These are phyloP conservation scores for Taurulus bubalis DNA, from an alignment of 2,113 vertebrate genomes.

Conservation along the genomic window DNA sequence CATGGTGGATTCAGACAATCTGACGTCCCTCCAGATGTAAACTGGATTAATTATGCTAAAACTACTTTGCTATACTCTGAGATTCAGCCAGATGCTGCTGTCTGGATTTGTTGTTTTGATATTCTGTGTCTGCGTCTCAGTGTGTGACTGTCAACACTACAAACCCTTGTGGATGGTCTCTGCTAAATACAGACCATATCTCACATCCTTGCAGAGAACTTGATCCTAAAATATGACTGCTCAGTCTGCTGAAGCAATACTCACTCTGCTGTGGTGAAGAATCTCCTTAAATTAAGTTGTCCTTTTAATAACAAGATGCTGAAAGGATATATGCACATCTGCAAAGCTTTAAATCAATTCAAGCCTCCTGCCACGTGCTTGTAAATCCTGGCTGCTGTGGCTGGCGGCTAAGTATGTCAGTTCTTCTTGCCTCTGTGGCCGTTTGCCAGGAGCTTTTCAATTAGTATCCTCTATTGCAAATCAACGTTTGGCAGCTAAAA, in stretches of 20 bases:
- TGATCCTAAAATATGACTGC: slow-evolving; percentile 9
- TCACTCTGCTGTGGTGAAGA: slow-evolving; percentile 2
- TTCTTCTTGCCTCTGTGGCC: slow-evolving; percentile 52
- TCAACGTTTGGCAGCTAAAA: slow-evolving; percentile 59
- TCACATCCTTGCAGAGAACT: not conserved
- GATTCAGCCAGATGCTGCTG: slow-evolving; percentile 60
- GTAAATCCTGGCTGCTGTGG: slow-evolving; percentile 64
- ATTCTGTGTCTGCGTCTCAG: slow-evolving; percentile 25
- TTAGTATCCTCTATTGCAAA: slow-evolving; percentile 63
- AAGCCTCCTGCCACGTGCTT: slow-evolving; percentile 51
- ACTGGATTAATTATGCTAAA: slow-evolving; percentile 47
- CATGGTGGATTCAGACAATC: not conserved
- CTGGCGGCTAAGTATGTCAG: slow-evolving; percentile 63
- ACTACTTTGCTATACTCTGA: slow-evolving; percentile 10
- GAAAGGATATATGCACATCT: slow-evolving; percentile 63
- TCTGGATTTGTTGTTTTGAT: slow-evolving; percentile 42
- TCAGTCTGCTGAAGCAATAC: slow-evolving; percentile 9
- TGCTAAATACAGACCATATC: slow-evolving; percentile 2
- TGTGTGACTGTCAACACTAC: slow-evolving; percentile 29
- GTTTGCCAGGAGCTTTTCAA: slow-evolving; percentile 57
- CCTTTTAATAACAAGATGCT: slow-evolving; percentile 38
- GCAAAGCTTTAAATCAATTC: slow-evolving; percentile 67
- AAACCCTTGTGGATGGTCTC: slow-evolving; percentile 19
- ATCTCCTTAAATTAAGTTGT: slow-evolving; percentile 44
- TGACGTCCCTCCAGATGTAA: slow-evolving; percentile 41